These are phyloP conservation scores for Cheilinus undulatus DNA, from an alignment of 2,113 vertebrate species.

Conservation along the genomic window DNA sequence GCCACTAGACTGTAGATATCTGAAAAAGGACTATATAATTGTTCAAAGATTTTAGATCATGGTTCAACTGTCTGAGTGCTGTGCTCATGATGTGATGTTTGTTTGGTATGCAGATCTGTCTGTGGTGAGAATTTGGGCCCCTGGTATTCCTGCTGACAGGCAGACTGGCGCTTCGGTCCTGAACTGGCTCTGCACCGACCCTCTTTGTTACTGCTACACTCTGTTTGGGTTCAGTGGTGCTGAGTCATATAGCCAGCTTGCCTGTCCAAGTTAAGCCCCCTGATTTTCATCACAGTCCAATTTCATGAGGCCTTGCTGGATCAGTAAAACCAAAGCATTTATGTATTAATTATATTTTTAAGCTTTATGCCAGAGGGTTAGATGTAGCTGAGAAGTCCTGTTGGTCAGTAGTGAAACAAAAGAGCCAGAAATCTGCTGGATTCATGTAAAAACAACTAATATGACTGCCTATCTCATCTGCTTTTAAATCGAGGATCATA, in stretches of 20 bases:
- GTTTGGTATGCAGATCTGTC: slow-evolving; percentile 30
- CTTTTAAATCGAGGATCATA: no score
- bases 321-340: not conserved
- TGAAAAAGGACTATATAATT: no score
- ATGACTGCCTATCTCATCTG: no score
- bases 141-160: slow-evolving; percentile 76
- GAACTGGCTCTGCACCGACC: slow-evolving; percentile 36
- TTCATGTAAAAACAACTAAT: no score
- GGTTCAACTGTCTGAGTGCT: slow-evolving; percentile 5
- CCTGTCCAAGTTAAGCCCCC: slow-evolving; percentile 59
- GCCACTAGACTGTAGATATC: no score
- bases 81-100: slow-evolving; percentile 14
- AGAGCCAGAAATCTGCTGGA: no score
- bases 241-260: slow-evolving; percentile 59
- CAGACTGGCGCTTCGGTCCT: slow-evolving; percentile 54
- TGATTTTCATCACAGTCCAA: slow-evolving; percentile 25
- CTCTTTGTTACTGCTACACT: slow-evolving; percentile 69
- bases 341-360: not conserved
- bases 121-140: slow-evolving; percentile 37
- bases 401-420: no score
- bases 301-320: slow-evolving; percentile 10
- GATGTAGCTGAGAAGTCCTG: no score
- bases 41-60: no score
- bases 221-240: slow-evolving; percentile 70
- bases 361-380: no score